These are phyloP conservation scores for Neoitamus cyanurus DNA, from an alignment of 2,888 invertebrate genomes.

Conservation along the genomic window DNA sequence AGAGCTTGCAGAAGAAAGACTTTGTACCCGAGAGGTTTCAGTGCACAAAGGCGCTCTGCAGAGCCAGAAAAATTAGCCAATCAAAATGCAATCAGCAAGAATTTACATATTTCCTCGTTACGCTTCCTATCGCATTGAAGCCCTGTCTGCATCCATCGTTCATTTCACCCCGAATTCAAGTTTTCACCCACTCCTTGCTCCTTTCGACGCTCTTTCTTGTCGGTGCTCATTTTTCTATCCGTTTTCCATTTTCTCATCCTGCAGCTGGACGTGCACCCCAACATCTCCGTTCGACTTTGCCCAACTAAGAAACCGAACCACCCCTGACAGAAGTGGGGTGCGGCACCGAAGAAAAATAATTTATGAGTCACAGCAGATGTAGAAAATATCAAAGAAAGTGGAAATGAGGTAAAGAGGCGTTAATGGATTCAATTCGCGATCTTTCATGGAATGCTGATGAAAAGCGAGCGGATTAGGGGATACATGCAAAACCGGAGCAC, in stretches of 20 bases:
- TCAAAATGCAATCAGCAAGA: conserved; percentile 50
- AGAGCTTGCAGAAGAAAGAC: not conserved
- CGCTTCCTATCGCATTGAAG: conserved; percentile 25
- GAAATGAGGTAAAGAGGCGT: conserved; percentile 31
- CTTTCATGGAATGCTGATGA: conserved; percentile 30
- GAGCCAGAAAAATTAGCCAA: conserved; percentile 41
- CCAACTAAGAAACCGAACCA: not conserved
- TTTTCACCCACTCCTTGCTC: not conserved
- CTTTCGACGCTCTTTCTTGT: not conserved
- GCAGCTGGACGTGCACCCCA: not conserved
- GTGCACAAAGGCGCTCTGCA: not conserved
- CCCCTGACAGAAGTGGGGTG: not conserved
- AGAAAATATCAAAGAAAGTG: conserved; percentile 35
- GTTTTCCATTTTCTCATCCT: not conserved
- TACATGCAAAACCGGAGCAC: not conserved
- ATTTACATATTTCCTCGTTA: conserved; percentile 50
- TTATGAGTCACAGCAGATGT: conserved; percentile 32
- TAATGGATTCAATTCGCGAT: conserved; percentile 40
- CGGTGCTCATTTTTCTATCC: not conserved
- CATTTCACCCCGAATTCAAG: not conserved
- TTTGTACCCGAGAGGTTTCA: not conserved
- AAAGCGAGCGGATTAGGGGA: not conserved
- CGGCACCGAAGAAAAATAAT: conserved; percentile 7
- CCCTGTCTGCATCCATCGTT: not conserved
- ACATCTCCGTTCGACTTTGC: not conserved